Evolutionary conservation across 1,140 invertebrate genomes (phyloP).

Genomic region (Idris sp.): DNA sequence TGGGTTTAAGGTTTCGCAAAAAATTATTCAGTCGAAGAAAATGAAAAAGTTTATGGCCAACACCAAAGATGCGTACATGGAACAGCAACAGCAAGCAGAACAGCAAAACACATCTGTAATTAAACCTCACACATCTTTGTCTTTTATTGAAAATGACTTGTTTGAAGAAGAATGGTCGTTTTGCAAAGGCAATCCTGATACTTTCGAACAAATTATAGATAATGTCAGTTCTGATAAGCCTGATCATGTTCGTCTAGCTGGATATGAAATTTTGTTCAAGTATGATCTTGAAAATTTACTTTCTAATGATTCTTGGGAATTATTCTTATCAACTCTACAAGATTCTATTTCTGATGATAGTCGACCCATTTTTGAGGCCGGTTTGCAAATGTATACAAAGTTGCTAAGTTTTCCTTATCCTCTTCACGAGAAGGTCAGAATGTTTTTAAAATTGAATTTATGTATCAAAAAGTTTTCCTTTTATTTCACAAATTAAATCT

Average conservation of each 20-base stretch:
- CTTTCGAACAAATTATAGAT: slow-evolving; percentile 66
- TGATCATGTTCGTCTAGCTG: slow-evolving; percentile 72
- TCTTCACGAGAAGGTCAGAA: slow-evolving; percentile 43
- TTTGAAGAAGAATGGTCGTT: slow-evolving; percentile 70
- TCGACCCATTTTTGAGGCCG: slow-evolving; percentile 73
- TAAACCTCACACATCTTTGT: slow-evolving; percentile 64
- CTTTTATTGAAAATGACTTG: slow-evolving; percentile 65
- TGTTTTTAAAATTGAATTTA: no score
- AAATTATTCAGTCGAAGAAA: slow-evolving; percentile 68
- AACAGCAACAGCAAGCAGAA: slow-evolving; percentile 49
- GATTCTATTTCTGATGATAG: slow-evolving; percentile 70
- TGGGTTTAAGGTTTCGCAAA: slow-evolving; percentile 61
- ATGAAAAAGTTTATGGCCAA: slow-evolving; percentile 65
- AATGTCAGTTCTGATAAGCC: slow-evolving; percentile 70
- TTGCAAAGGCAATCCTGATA: slow-evolving; percentile 57
- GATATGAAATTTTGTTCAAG: slow-evolving; percentile 72
- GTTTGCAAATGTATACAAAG: slow-evolving; percentile 71
- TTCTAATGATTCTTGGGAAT: slow-evolving; percentile 64
- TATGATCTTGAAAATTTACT: slow-evolving; percentile 67
- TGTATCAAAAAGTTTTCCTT: no score
- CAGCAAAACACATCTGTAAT: slow-evolving; percentile 15
- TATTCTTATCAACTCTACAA: slow-evolving; percentile 65
- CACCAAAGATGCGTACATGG: slow-evolving; percentile 59
- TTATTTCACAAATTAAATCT: no score
- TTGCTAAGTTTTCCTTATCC: slow-evolving; percentile 60